Evolutionary conservation across 2,888 invertebrate species (phyloP), one percentile per base, ranked within the genome.

Genomic region (Acrocyrtus sp.): DNA sequence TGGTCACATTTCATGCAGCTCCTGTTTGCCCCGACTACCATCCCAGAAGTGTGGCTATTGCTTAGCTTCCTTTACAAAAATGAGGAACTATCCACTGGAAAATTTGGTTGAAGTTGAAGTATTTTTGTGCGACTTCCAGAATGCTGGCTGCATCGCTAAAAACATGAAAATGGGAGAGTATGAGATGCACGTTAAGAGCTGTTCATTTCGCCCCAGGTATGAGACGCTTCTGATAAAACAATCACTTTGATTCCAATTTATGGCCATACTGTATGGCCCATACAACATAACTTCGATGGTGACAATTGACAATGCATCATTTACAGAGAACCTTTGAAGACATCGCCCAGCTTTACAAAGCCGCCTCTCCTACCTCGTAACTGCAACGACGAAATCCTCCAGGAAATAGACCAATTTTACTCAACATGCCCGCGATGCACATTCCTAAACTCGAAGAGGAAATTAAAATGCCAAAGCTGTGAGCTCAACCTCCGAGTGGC

Each of bases 51-150:
- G 77, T 56, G 57, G 53, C 3, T 75, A 70, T 45, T 77, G 77
- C 51, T 29, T 29, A 2, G 75, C 63, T 24, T 39, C 43, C 15
- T 75, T 77, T 21, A 77, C 77, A 4, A 29, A 26, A 39, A 77
- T 77, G 73, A 39, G 77, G 27, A 77, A 77, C 41, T 77, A 65
- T 50, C 77, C 77, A 3, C 15, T 77, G 45, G 77, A 77, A 21
- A 43, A 53, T 43, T 39, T 77, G 1, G 62, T 77, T 2, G 39
- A 63, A 3, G 45, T 75, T n/a, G 19, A 26, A 17, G 48, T 58
- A 3, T 70, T 75, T 21, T 21, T 34, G 1, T 77, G 77, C 41
- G 66, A 75, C 39, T 77, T 69, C 45, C 41, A 26, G 5, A 21
- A 29, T 17, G 67, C 26, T 8, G 77, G 77, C 5, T 77, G 77